Evolutionary conservation across 2,113 vertebrate genomes (phyloP), one percentile per base, ranked within the genome.

Genomic region (Chionis minor): DNA sequence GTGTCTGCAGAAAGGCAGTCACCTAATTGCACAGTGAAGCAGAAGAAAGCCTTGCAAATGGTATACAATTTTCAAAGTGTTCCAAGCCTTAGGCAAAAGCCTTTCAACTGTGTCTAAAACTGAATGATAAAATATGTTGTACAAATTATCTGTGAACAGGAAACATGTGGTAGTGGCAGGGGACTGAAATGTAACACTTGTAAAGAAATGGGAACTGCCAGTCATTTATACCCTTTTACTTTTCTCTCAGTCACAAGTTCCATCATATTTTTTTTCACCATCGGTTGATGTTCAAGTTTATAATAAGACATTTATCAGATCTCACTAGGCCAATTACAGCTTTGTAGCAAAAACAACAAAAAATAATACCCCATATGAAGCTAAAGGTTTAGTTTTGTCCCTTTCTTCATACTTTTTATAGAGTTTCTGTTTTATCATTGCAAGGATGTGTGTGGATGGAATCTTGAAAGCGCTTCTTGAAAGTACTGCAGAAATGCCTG

Each of bases 121-220:
- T 98, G 98, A 99, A 98, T 98, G 98, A 98, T 98, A 98, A 98
- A 99, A 99, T 99, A 98, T 99, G 98, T 99, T 99, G 98, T 98
- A 99, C 98, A 98, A 98, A 99, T 99, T 98, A 98, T 99, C 98
- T 98, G 98, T 98, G 98, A 99, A 99, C 98, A 98, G 98, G 98
- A 98, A 99, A 98, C 98, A 98, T 98, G 98, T 98, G 98, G 98
- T 98, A 97, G 98, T 98, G 98, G 98, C 98, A 98, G 97, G 98
- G 98, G 98, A 98, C 98, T 98, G 98, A 98, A 98, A 98, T 98
- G 97, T 98, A 98, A 98, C 98, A 98, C 98, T 98, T 98, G 98
- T 98, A 98, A 98, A 98, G 98, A 98, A 98, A 98, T 98, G 96
- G 98, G 98, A 98, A 96, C 98, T 98, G 98, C 98, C 98, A 98